These are phyloP conservation scores for Eristalinus sepulchralis DNA, from an alignment of 2,888 invertebrate species.

Conservation along the genomic window DNA sequence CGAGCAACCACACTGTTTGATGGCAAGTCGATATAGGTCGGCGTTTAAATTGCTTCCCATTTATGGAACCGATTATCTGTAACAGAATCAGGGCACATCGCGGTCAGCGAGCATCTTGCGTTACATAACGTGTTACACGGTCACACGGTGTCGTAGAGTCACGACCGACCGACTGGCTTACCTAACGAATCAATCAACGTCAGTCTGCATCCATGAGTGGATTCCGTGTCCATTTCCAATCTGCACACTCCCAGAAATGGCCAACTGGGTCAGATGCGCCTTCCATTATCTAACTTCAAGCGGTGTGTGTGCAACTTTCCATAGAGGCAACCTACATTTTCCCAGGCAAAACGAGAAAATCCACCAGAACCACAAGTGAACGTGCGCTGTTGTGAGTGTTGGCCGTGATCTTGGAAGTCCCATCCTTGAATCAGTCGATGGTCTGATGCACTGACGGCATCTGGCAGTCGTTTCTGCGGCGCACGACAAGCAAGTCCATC, in stretches of 20 bases:
- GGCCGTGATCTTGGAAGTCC: conserved; percentile 38
- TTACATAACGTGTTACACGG: conserved; percentile 22
- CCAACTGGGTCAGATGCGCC: conserved; percentile 22
- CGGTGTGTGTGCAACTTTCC: conserved; percentile 43
- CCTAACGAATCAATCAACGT: conserved; percentile 28
- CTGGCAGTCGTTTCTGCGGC: conserved; percentile 52
- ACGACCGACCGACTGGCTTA: conserved; percentile 6
- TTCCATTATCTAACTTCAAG: conserved; percentile 51
- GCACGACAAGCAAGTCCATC: conserved; percentile 49
- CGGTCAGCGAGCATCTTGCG: not conserved
- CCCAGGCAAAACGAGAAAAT: conserved; percentile 35
- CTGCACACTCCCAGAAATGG: conserved; percentile 27
- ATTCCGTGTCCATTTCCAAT: conserved; percentile 19
- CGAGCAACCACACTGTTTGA: not conserved
- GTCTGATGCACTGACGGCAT: conserved; percentile 1
- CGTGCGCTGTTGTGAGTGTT: not conserved
- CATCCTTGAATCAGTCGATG: conserved; percentile 47
- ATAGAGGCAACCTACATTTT: conserved; percentile 50
- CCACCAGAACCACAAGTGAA: conserved; percentile 35
- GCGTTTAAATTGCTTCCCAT: not conserved
- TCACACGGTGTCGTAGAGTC: not conserved
- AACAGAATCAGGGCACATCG: not conserved
- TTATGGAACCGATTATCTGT: not conserved
- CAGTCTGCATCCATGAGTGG: not conserved
- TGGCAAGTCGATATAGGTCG: not conserved